These are phyloP conservation scores for Nomada goodeniana DNA, from an alignment of 2,888 invertebrate species.

Conservation along the genomic window DNA sequence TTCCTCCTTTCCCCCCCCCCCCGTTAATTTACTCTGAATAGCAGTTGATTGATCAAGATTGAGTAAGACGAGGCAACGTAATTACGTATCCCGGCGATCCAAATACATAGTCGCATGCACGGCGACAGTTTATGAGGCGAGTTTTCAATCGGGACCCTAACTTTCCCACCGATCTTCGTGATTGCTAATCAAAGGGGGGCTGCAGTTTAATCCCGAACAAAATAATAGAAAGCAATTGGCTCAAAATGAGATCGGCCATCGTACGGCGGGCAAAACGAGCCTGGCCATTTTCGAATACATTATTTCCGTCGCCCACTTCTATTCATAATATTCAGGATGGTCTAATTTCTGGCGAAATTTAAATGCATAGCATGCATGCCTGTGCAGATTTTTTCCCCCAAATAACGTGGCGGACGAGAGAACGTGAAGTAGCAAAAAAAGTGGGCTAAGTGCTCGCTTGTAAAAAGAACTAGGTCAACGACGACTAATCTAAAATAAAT, in stretches of 20 bases:
- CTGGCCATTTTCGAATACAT: background rate
- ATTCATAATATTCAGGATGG: slow-evolving; percentile 13
- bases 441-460: slow-evolving; percentile 40
- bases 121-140: slow-evolving; percentile 28
- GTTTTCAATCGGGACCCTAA: slow-evolving; percentile 45
- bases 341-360: slow-evolving; percentile 39
- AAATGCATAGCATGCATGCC: slow-evolving; percentile 32
- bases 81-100: slow-evolving; percentile 64
- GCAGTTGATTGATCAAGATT: slow-evolving; percentile 73
- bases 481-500: slow-evolving; percentile 60
- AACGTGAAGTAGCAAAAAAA: slow-evolving; percentile 33
- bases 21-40: slow-evolving; percentile 70
- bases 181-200: slow-evolving; percentile 37
- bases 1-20: slow-evolving; percentile 32
- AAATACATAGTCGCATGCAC: slow-evolving; percentile 27
- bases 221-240: no score
- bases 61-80: slow-evolving; percentile 66
- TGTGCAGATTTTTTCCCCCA: slow-evolving; percentile 45
- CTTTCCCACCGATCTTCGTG: slow-evolving; percentile 29
- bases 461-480: slow-evolving; percentile 40
- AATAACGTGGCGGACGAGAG: slow-evolving; percentile 27
- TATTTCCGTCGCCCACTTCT: slow-evolving; percentile 19
- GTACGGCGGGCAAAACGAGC: slow-evolving; percentile 8
- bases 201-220: slow-evolving; percentile 7
- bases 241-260: background rate